Conservation (phyloP, 2,797 vertebrate genomes). For the Dicrostonyx torquatus region DNA sequence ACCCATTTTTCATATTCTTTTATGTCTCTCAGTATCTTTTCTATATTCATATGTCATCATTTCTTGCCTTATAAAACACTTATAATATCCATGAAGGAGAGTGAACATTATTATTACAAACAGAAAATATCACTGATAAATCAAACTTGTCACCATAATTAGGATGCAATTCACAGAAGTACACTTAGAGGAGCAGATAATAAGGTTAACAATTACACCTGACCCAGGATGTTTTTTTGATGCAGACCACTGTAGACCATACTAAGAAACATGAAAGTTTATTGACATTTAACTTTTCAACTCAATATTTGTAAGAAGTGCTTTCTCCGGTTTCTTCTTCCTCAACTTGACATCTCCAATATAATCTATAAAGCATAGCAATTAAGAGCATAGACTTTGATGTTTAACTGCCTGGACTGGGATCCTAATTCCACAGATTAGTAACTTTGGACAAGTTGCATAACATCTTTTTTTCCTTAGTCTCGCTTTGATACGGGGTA, state of each 20-base stretch:
- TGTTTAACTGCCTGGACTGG: not conserved
- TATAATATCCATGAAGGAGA: not conserved
- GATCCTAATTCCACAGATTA: not conserved
- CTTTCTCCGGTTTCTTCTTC: not conserved
- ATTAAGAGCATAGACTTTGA: not conserved
- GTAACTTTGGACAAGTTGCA: not conserved
- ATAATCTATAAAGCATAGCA: not conserved
- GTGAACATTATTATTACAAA: not conserved
- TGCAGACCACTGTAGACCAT: not conserved
- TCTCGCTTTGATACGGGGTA: not conserved
- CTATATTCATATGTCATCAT: not conserved
- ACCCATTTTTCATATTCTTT: not conserved
- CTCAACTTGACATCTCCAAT: not conserved
- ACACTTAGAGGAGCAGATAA: conserved; percentile 6
- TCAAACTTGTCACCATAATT: not conserved
- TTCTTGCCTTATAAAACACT: not conserved
- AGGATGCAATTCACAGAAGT: not conserved
- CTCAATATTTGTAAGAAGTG: not conserved
- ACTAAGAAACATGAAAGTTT: not conserved
- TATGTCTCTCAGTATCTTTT: not conserved
- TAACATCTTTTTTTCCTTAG: not conserved
- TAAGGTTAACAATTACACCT: not conserved
- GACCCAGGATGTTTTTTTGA: not conserved
- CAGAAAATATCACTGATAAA: not conserved
- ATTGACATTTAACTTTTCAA: not conserved